Evolutionary conservation across 2,888 invertebrate species (phyloP).

Genomic region (Pseudeuparius sepicola): DNA sequence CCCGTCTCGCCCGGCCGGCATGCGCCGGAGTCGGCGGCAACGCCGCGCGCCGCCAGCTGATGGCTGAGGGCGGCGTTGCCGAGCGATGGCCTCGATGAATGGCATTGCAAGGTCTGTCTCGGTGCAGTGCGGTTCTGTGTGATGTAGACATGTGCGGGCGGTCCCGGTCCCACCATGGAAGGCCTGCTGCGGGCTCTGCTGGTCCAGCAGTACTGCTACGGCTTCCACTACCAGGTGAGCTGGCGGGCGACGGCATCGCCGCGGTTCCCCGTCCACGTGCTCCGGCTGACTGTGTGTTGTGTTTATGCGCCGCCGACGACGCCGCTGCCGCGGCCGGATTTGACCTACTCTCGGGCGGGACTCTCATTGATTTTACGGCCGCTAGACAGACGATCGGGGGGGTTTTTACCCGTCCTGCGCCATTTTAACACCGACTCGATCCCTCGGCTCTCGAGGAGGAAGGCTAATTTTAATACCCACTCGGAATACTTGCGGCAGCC

Average conservation of each 20-base stretch:
- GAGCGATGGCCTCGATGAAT: constrained; percentile 60
- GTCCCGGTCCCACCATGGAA: constrained; percentile 34
- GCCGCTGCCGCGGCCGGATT: too few species aligned
- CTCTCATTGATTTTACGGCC: constrained; percentile 32
- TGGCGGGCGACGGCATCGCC: constrained; percentile 3
- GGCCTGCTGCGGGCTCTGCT: constrained; percentile 40
- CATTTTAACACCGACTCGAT: too few species aligned
- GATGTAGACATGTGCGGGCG: constrained; percentile 31
- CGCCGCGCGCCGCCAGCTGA: constrained; percentile 36
- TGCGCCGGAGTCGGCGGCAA: constrained; percentile 21
- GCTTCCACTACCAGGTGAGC: constrained; percentile 36
- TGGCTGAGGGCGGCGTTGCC: constrained; percentile 37
- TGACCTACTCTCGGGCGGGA: constrained; percentile 32
- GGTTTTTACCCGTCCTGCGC: too few species aligned
- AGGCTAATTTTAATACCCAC: too few species aligned
- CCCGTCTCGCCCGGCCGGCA: too few species aligned
- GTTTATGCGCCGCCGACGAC: constrained; percentile 19
- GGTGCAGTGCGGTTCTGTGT: constrained; percentile 39
- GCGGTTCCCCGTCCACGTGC: constrained; percentile 23
- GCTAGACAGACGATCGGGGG: constrained; percentile 28
- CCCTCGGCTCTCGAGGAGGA: too few species aligned
- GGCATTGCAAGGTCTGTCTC: constrained; percentile 46
- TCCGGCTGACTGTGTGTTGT: constrained; percentile 11
- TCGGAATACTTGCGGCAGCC: too few species aligned
- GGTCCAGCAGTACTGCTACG: constrained; percentile 33